These are phyloP conservation scores for Diploscapter pachys DNA, from an alignment of 1,140 invertebrate genomes.

Conservation along the genomic window DNA sequence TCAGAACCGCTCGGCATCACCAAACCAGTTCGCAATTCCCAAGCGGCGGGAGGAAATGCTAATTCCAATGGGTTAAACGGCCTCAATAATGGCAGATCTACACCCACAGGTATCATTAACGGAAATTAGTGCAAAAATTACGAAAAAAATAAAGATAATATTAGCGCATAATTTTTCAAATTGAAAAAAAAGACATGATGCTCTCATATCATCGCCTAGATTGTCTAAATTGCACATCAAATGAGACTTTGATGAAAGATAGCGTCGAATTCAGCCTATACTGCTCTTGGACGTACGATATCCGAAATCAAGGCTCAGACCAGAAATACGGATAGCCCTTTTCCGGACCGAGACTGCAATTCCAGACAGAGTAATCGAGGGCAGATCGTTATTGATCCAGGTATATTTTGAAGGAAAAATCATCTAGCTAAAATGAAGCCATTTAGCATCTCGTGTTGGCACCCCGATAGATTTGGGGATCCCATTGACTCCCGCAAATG, in stretches of 20 bases:
- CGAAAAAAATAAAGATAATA: too few relatives aligned
- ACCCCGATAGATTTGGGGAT: conserved; percentile 30
- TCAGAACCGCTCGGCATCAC: too few relatives aligned
- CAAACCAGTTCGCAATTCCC: too few relatives aligned
- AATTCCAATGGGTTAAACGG: too few relatives aligned
- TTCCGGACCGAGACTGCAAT: conserved; percentile 16
- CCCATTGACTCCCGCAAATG: background rate
- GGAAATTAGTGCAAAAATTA: too few relatives aligned
- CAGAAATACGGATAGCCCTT: conserved; percentile 21
- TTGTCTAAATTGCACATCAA: background rate
- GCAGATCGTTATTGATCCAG: too few relatives aligned
- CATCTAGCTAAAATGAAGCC: too few relatives aligned
- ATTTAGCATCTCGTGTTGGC: conserved; percentile 6
- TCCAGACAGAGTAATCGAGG: background rate
- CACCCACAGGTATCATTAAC: conserved; percentile 1
- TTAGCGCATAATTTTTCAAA: background rate
- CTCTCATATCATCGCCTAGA: background rate
- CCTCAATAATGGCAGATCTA: conserved; percentile 6
- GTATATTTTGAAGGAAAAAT: too few relatives aligned
- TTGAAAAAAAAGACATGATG: background rate
- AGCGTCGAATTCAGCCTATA: conserved; percentile 13
- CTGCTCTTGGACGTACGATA: conserved; percentile 15
- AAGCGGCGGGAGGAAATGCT: too few relatives aligned
- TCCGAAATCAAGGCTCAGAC: conserved; percentile 11
- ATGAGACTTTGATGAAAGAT: background rate